Evolutionary conservation across 2,888 invertebrate species (phyloP), one percentile per base, ranked within the genome.

Genomic region (Netelia inedita): DNA sequence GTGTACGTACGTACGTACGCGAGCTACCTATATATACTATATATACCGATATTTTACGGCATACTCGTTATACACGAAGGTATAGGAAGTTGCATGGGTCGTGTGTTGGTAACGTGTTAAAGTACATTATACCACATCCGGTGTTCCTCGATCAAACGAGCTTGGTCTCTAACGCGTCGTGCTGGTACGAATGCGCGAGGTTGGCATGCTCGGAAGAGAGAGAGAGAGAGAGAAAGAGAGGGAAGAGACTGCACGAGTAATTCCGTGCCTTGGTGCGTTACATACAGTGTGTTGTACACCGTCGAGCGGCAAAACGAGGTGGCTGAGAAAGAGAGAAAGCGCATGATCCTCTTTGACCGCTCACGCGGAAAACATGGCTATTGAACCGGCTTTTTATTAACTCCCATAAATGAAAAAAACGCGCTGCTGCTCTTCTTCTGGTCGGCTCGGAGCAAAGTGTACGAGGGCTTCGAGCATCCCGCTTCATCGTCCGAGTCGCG

Each of bases 371-470:
- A 90, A 89, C 85, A 90, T 88, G 88, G 87, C 89, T 87, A 89
- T 89, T 90, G 89, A 91, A 87, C 87, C 82, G 76, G 86, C 86
- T 88, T 89, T 87, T 86, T 86, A 87, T 89, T 89, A 89, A 88
- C 85, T 88, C 82, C 82, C 66, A 87, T 88, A 87, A 89, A 89
- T 88, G 87, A 84, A 89, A 89, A 86, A 85, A 83, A 81, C n/a
- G 79, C 61, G 73, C 87, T 93, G 93, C 91, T 94, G 94, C 73
- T 46, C 65, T 50, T 16, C 73, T 63, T 66, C 46, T 61, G 71
- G 65, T 74, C 53, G 2, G 66, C 72, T 68, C 55, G 5, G 6
- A 46, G 41, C 41, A 41, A 43, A 28, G 57, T 69, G 59, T 35
- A 74, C 28, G 16, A 35, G 63, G 71, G n/a, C 28, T 68, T 19